phyloP scores from a whole-genome alignment of 2,113 vertebrate species.

The Chrysochloris asiatica region DNA sequence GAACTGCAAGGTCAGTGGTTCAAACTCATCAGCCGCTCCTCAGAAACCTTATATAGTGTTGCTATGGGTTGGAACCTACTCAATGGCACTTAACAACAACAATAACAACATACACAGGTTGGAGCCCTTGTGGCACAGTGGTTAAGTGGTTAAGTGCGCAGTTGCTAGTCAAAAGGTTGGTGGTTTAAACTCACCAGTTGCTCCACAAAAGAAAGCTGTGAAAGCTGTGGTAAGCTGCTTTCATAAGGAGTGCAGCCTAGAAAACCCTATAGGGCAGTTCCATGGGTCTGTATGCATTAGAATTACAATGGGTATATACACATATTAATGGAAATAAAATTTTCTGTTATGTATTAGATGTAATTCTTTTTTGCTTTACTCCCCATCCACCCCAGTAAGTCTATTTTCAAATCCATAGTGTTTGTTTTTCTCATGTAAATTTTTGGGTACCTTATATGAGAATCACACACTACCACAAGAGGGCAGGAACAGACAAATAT shows the following conservation, averaged over 20 bases:
- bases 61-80: no score
- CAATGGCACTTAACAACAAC: no score
- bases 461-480: constrained; percentile 77
- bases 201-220: no score
- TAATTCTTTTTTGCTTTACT: not conserved
- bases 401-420: not conserved
- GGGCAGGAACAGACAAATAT: constrained; percentile 84
- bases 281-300: no score
- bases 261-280: no score
- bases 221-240: no score
- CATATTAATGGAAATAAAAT: not conserved
- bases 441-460: not conserved
- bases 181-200: not conserved
- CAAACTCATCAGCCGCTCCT: no score
- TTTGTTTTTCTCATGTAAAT: not conserved
- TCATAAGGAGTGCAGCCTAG: no score
- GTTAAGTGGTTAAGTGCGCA: not conserved
- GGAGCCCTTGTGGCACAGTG: not conserved
- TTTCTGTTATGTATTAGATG: not conserved
- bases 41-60: no score
- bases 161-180: not conserved
- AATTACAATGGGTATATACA: not conserved
- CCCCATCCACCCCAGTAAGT: not conserved
- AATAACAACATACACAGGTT: no score
- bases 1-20: no score